Base-by-base conservation (phyloP, 2,113 vertebrate genomes). In the Oenanthe oenanthe region DNA sequence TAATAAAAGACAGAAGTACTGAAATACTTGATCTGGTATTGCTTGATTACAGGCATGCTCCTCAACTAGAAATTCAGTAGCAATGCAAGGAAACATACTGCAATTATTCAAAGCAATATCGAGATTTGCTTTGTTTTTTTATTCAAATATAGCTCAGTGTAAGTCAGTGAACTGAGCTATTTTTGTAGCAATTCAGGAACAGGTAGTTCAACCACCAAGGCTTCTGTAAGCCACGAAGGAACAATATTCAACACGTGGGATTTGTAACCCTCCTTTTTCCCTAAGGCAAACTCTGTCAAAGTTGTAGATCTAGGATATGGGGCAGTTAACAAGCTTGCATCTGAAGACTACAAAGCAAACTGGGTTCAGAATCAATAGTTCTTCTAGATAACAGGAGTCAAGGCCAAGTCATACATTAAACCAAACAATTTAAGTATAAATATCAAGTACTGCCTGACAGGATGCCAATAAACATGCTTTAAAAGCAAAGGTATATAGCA, bases 401-500 rank as follows among this genome's bases (percentile, higher is more conserved):
- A 92, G 84, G 66, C 77, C 71, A 91, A 92, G 74, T 88, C 45
- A 91, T 85, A 94, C 66, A 72, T 89, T 82, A 95, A 92, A 88
- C 28, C 45, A 85, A 91, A 53, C 50, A 91, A 73, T 76, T 95
- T 65, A 87, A 82, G 47, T 73, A 92, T 92, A 93, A 95, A 95
- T 89, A 89, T 76, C 84, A 83, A 67, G 68, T 63, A 20, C 32
- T 68, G 9, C 74, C 66, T 94, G 87, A 95, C 87, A 91, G 89
- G 66, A 85, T 88, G 89, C 45, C 87, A 79, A 92, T 91, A 91
- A 45, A 38, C 25, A n/a, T 50, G 42, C 32, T 95, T 94, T 92
- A 89, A 89, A 93, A 92, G 36, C 36, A 81, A 89, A 92, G 34
- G 40, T 87, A 62, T 73, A 70, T 9, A 36, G 29, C 50, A 87